These are phyloP conservation scores for Azemiops feae DNA, from an alignment of 2,113 vertebrate genomes.

Conservation along the genomic window DNA sequence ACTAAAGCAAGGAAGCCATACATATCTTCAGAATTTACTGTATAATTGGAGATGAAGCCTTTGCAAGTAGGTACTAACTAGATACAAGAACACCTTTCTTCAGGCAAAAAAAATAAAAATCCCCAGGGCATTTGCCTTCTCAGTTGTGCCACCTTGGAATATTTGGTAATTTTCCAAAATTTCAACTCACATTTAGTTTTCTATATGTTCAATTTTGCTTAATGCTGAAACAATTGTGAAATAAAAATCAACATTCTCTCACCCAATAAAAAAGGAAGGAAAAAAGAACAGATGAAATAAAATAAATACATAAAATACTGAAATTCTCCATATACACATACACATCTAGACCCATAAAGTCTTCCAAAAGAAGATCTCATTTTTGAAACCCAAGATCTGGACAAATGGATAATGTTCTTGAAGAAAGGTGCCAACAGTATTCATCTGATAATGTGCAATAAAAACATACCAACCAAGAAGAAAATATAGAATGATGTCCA, in stretches of 20 bases:
- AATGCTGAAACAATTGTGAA: background rate
- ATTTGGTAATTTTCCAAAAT: background rate
- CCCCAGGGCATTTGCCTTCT: background rate
- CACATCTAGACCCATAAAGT: background rate
- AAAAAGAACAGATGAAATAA: background rate
- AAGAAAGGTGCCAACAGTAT: background rate
- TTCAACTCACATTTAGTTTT: background rate
- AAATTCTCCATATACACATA: background rate
- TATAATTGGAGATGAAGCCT: background rate
- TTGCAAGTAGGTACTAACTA: background rate
- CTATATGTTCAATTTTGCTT: background rate
- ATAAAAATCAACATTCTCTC: background rate
- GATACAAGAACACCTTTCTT: background rate
- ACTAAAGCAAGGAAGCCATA: background rate
- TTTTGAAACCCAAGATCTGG: background rate
- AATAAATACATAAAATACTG: background rate
- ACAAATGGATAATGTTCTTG: background rate
- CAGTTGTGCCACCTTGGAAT: background rate
- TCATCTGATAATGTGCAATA: background rate
- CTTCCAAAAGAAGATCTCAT: background rate
- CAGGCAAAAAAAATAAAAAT: background rate
- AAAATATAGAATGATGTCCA: background rate
- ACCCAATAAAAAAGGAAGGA: background rate
- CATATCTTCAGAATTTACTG: background rate
- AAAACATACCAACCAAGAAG: background rate